Conservation (phyloP, 2,888 invertebrate species). For the Stegana nigrithorax region DNA sequence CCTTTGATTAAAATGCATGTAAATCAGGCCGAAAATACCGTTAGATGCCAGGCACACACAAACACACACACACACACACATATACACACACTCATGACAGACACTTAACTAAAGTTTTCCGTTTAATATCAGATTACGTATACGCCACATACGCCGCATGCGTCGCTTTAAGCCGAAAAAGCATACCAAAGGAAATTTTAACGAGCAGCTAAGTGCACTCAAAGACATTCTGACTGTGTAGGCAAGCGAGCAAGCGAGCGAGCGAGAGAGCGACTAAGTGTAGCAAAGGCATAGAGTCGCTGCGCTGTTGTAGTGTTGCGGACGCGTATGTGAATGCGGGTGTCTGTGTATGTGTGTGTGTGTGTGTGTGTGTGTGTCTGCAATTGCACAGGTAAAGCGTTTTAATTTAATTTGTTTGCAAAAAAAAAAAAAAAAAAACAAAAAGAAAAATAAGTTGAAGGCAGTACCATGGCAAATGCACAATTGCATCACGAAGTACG, state of each 20-base stretch:
- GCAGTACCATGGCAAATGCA: no score
- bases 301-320: conserved; percentile 14
- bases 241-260: conserved; percentile 41
- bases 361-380: conserved; percentile 22
- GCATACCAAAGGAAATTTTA: conserved; percentile 40
- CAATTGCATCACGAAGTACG: no score
- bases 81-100: no score
- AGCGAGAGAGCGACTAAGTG: not conserved
- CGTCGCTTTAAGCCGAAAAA: conserved; percentile 36
- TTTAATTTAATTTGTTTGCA: no score
- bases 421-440: no score
- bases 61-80: not conserved
- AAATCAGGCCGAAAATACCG: conserved; percentile 5
- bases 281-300: conserved; percentile 22
- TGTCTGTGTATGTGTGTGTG: not conserved
- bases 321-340: not conserved
- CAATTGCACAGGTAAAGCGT: no score
- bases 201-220: no score
- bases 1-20: conserved; percentile 5
- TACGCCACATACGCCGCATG: conserved; percentile 43
- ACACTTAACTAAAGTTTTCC: no score
- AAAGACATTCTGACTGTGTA: no score
- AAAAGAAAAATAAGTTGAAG: not conserved
- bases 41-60: no score
- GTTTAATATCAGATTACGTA: conserved; percentile 55